Evolutionary conservation across 2,113 vertebrate species (phyloP).

Genomic region (Xenus cinereus): DNA sequence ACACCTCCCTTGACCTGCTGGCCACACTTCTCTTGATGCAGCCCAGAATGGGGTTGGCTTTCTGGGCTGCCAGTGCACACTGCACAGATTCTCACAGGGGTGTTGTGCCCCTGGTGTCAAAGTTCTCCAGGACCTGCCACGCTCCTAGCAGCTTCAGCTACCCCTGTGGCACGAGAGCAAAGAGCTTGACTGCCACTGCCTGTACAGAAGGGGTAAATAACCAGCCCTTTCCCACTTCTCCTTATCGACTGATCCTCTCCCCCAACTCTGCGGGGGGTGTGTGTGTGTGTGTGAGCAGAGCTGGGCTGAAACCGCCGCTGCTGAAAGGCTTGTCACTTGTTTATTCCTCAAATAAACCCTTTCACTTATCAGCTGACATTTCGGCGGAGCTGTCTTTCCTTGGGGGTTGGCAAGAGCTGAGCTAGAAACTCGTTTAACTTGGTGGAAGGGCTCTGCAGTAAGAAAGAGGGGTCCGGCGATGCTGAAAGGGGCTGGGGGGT

Average conservation of each 20-base stretch:
- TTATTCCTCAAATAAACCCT: slow-evolving; percentile 19
- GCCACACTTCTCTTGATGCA: too few species aligned
- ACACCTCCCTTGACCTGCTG: too few species aligned
- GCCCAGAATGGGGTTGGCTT: too few species aligned
- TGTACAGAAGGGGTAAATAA: not conserved
- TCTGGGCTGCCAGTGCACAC: too few species aligned
- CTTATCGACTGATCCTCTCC: not conserved
- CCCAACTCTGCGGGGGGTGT: rapidly evolving
- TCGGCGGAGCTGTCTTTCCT: not conserved
- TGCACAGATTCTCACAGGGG: not conserved
- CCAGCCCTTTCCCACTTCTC: not conserved
- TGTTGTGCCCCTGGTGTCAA: not conserved
- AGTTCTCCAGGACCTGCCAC: not conserved
- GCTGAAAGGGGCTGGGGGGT: not conserved
- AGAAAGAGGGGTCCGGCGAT: not conserved
- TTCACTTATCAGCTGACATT: slow-evolving; percentile 13
- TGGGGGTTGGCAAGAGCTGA: not conserved
- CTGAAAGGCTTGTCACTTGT: not conserved
- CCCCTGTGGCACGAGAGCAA: not conserved
- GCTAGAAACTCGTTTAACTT: not conserved
- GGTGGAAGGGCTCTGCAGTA: not conserved
- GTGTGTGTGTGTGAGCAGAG: not conserved
- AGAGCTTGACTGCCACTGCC: not conserved
- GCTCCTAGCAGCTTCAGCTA: not conserved
- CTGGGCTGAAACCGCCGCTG: not conserved